Percentiles rank a stretch among this genome's conserved stretches.
Conservation (phyloP, 2,113 vertebrate genomes). For the Collichthys lucidus region DNA sequence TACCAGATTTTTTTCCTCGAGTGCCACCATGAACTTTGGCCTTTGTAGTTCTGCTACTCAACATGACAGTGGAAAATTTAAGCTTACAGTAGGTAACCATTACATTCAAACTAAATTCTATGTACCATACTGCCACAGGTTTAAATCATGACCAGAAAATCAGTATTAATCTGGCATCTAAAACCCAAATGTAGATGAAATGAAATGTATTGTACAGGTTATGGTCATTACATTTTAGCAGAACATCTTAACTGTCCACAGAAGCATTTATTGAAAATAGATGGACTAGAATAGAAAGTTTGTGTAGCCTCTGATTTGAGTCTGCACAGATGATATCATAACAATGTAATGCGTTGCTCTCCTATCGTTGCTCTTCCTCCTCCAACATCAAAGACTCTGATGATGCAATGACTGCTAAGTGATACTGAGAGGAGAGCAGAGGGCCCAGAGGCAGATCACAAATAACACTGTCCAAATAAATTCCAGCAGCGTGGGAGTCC, state of each 20-base stretch:
- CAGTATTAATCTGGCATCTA: neutral
- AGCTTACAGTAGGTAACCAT: neutral
- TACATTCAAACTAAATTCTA: neutral
- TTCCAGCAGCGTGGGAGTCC: constrained; percentile 69
- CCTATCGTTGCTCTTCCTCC: constrained; percentile 44
- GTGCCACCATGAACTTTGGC: no score
- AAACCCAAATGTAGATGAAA: neutral
- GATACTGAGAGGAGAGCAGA: constrained; percentile 61
- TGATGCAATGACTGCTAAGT: constrained; percentile 68
- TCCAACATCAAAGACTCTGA: constrained; percentile 54
- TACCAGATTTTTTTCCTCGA: no score
- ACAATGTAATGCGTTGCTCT: constrained; percentile 32
- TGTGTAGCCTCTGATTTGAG: neutral
- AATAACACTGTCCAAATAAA: constrained; percentile 79
- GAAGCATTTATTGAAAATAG: constrained; percentile 4
- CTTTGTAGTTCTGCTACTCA: no score
- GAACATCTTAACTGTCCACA: neutral
- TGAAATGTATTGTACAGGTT: neutral
- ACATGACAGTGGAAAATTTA: neutral
- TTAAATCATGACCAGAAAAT: neutral
- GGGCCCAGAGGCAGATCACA: constrained; percentile 64
- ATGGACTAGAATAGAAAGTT: neutral
- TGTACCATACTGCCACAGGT: no score
- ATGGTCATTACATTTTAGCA: neutral
- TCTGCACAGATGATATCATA: neutral